phyloP scores from a whole-genome alignment of 2,797 vertebrate species.

The Anabas testudineus region DNA sequence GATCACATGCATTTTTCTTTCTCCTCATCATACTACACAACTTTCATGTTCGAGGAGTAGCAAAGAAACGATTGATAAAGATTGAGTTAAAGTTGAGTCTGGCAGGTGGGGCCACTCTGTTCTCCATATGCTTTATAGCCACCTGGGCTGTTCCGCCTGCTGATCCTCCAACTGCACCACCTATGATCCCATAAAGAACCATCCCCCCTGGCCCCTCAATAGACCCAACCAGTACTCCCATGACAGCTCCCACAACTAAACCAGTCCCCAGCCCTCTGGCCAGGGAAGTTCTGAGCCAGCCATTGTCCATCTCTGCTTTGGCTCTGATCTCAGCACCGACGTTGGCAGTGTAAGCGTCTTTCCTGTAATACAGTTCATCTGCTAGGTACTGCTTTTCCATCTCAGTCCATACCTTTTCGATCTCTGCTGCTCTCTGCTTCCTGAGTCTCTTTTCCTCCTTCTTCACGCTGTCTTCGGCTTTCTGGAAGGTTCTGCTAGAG shows the following conservation, averaged over 20 bases:
- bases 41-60: slow-evolving; percentile 58
- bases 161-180: slow-evolving; percentile 77
- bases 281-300: slow-evolving; percentile 80
- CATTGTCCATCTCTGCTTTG: slow-evolving; percentile 79
- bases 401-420: slow-evolving; percentile 67
- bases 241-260: slow-evolving; percentile 71
- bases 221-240: slow-evolving; percentile 78
- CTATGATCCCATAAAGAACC: slow-evolving; percentile 78
- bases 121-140: slow-evolving; percentile 80
- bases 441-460: slow-evolving; percentile 78
- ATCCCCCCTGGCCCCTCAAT: slow-evolving; percentile 82
- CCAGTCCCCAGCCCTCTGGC: slow-evolving; percentile 76
- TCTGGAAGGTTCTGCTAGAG: slow-evolving; percentile 76
- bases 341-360: slow-evolving; percentile 63
- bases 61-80: slow-evolving; percentile 84
- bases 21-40: rapidly evolving
- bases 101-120: slow-evolving; percentile 72
- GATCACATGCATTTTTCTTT: not conserved
- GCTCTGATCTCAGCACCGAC: slow-evolving; percentile 71
- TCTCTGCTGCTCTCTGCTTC: slow-evolving; percentile 70
- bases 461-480: slow-evolving; percentile 76
- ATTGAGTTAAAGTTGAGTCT: slow-evolving; percentile 83
- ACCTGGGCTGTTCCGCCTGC: slow-evolving; percentile 82
- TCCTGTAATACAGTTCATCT: slow-evolving; percentile 72
- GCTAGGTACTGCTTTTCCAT: slow-evolving; percentile 73